These are phyloP conservation scores for Threskiornis aethiopicus DNA, from an alignment of 2,797 vertebrate genomes.

Conservation along the genomic window DNA sequence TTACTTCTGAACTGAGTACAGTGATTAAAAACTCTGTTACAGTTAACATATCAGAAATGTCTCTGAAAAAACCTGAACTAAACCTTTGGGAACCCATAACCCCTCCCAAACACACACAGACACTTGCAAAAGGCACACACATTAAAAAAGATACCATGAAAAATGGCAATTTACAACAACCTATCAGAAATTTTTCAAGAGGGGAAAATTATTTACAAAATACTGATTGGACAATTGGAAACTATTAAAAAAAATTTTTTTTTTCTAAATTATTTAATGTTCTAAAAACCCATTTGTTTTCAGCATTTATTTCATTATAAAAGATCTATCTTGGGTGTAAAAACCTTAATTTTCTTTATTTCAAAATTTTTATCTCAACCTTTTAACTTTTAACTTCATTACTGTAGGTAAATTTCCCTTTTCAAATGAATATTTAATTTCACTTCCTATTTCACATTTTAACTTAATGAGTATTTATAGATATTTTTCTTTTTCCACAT, in stretches of 20 bases:
- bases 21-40: not conserved
- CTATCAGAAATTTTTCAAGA: not conserved
- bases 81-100: not conserved
- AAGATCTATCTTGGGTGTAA: not conserved
- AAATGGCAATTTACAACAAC: not conserved
- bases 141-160: not conserved
- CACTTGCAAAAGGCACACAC: not conserved
- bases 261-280: not conserved
- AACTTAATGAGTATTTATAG: not conserved
- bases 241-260: not conserved
- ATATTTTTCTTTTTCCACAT: not conserved
- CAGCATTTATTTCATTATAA: not conserved
- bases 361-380: not conserved
- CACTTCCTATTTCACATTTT: not conserved
- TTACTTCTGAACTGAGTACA: not conserved
- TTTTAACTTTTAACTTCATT: not conserved
- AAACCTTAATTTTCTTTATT: not conserved
- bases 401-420: not conserved
- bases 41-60: not conserved
- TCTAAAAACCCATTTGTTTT: accelerated
- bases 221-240: not conserved
- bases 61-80: not conserved
- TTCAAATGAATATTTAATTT: not conserved
- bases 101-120: not conserved
- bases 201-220: not conserved